Evolutionary conservation across 2,113 vertebrate genomes (phyloP).

Genomic region (Sapayoa aenigma): DNA sequence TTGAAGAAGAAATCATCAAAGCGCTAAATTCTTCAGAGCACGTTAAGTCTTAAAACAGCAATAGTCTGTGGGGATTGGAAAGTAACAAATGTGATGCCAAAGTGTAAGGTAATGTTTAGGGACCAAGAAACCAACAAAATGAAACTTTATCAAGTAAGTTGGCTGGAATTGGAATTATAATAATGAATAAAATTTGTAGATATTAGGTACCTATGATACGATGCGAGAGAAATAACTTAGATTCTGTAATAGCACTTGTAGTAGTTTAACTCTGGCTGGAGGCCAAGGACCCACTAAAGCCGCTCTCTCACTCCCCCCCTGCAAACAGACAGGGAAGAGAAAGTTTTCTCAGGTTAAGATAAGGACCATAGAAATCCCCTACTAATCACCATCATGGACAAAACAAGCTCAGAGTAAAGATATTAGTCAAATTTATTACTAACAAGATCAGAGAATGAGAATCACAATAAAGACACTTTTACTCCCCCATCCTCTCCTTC

Average conservation of each 20-base stretch:
- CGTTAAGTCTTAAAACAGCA: not conserved
- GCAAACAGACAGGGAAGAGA: too few relatives aligned
- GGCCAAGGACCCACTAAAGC: too few relatives aligned
- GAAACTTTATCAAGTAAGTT: not conserved
- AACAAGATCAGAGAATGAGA: too few relatives aligned
- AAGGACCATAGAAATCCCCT: too few relatives aligned
- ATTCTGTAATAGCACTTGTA: not conserved
- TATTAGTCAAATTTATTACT: too few relatives aligned
- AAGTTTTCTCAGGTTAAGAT: too few relatives aligned
- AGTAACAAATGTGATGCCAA: not conserved
- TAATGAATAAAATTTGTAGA: not conserved
- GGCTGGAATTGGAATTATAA: not conserved
- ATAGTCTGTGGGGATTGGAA: not conserved
- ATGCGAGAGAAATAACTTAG: not conserved
- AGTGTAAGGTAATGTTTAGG: not conserved
- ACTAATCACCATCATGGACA: too few relatives aligned
- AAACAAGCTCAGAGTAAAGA: too few relatives aligned
- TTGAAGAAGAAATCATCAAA: not conserved
- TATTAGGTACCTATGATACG: not conserved
- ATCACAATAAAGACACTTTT: too few relatives aligned
- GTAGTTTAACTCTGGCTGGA: too few relatives aligned
- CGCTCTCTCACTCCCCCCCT: too few relatives aligned
- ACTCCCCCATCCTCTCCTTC: too few relatives aligned
- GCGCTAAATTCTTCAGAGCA: not conserved
- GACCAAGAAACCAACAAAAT: not conserved